Evolutionary conservation across 1,140 invertebrate species (phyloP), one percentile per base, ranked within the genome.

Genomic region (Pseudomyrmex flavicornis): DNA sequence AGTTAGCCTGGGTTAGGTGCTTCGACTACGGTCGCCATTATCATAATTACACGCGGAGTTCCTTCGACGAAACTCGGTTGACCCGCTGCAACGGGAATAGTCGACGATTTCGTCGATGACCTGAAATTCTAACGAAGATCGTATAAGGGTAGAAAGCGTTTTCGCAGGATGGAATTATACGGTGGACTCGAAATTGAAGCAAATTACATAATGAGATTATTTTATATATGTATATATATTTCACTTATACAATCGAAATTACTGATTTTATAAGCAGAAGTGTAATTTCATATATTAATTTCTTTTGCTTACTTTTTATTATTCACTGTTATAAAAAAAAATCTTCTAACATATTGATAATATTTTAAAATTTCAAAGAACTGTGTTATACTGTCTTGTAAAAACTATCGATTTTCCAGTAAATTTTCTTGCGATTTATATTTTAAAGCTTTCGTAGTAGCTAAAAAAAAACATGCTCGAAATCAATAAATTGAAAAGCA

Each of bases 11-110:
- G 88, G 88, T 91, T 91, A 88, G 87, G 85, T 91, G 88, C 89
- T 90, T 90, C 84, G 86, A 86, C 85, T 90, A 88, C 86, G 87
- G 62, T 89, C 85, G 87, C 91, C 91, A 93, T 93, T 93, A 94
- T 93, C 93, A 93, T 93, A 93, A 93, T 94, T 93, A 88, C 89
- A 84, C 87, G 76, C 72, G 90, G 86, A 90, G 87, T 91, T 92
- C 86, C 89, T 85, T 88, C 84, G 85, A 70, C 74, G 85, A 89
- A 89, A 86, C 86, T 91, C 85, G 85, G 85, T 84, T 90, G 89
- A 92, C 91, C 91, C 70, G 83, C 83, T 83, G 80, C 89, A 82
- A 85, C 84, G 82, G 68, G 87, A 89, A 89, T 83, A 89, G 88
- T 82, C 75, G 72, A 89, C 88, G 82, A 85, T 85, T 83, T 84